A percentile compares a stretch with the other conserved stretches of the same genome.
These are phyloP conservation scores for Mastigias papua DNA, from an alignment of 30 jellyfish, hydroid and myxozoan species.

Conservation along the genomic window DNA sequence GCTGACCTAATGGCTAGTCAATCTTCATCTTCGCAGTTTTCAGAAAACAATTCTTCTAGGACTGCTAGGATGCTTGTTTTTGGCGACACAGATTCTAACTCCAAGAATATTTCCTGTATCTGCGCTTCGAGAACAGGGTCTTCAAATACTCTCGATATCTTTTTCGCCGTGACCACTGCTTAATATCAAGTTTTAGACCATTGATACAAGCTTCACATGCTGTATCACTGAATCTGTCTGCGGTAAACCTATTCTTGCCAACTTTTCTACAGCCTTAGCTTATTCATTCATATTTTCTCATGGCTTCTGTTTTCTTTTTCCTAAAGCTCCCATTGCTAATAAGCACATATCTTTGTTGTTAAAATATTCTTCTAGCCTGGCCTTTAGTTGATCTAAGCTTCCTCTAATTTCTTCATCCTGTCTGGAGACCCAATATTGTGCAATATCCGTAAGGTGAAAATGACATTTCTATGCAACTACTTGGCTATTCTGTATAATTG, in stretches of 20 bases:
- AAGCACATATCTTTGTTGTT: slow-evolving; percentile 2
- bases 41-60: slow-evolving; percentile 13
- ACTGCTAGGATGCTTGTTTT: slow-evolving; percentile 6
- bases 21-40: slow-evolving; percentile 19
- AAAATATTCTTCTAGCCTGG: slow-evolving; percentile 1
- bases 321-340: slow-evolving; percentile 18
- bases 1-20: slow-evolving; percentile 24
- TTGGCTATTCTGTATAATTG: too few relatives aligned
- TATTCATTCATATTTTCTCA: background rate
- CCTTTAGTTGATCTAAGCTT: slow-evolving; percentile 5
- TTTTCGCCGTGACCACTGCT: slow-evolving; percentile 8
- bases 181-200: slow-evolving; percentile 23
- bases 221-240: slow-evolving; percentile 15
- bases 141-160: background rate
- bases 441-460: slow-evolving; percentile 17
- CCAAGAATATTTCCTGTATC: slow-evolving; percentile 11
- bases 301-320: slow-evolving; percentile 23
- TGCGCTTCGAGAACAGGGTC: slow-evolving; percentile 24
- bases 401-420: slow-evolving; percentile 4
- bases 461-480: too few relatives aligned
- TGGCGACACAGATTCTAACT: slow-evolving; percentile 4
- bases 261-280: slow-evolving; percentile 18
- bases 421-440: slow-evolving; percentile 17
- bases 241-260: slow-evolving; percentile 1
- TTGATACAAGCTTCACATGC: slow-evolving; percentile 22